phyloP scores from a whole-genome alignment of 2,888 invertebrate genomes.

The Caradrina clavipalpis region DNA sequence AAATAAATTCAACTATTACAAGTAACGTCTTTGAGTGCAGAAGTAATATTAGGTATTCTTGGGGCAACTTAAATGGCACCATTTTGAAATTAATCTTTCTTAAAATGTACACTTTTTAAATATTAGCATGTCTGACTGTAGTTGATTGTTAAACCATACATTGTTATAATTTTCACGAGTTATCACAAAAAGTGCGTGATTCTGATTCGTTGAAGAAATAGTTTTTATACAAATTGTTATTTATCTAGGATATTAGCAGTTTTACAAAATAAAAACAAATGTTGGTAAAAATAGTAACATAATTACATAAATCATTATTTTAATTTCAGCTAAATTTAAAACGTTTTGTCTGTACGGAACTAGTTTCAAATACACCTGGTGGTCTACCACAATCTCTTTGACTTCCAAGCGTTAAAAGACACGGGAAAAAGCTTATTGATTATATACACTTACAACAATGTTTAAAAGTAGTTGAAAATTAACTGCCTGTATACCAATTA shows the following conservation, averaged over 20 bases:
- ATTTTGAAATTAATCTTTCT: conserved; percentile 14
- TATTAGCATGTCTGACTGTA: conserved; percentile 48
- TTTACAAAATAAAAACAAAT: conserved; percentile 17
- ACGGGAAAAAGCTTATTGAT: too few relatives aligned
- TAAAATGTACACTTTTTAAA: conserved; percentile 33
- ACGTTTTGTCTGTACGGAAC: too few relatives aligned
- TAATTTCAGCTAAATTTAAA: not conserved
- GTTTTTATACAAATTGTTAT: conserved; percentile 57
- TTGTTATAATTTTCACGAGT: conserved; percentile 44
- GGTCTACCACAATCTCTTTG: too few relatives aligned
- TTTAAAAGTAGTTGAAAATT: too few relatives aligned
- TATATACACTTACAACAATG: too few relatives aligned
- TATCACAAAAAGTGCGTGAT: conserved; percentile 56
- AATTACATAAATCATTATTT: not conserved
- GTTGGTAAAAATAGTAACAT: not conserved
- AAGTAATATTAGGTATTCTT: too few relatives aligned
- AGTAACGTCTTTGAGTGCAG: too few relatives aligned
- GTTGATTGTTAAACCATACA: conserved; percentile 34
- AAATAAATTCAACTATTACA: too few relatives aligned
- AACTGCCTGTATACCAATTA: too few relatives aligned
- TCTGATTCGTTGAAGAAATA: conserved; percentile 49
- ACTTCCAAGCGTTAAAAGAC: too few relatives aligned
- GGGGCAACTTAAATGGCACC: not conserved
- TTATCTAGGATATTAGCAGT: conserved; percentile 51
- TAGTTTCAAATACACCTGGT: too few relatives aligned